Evolutionary conservation across 2,113 vertebrate species (phyloP), one percentile per base, ranked within the genome.

Genomic region (Seriola dumerili): DNA sequence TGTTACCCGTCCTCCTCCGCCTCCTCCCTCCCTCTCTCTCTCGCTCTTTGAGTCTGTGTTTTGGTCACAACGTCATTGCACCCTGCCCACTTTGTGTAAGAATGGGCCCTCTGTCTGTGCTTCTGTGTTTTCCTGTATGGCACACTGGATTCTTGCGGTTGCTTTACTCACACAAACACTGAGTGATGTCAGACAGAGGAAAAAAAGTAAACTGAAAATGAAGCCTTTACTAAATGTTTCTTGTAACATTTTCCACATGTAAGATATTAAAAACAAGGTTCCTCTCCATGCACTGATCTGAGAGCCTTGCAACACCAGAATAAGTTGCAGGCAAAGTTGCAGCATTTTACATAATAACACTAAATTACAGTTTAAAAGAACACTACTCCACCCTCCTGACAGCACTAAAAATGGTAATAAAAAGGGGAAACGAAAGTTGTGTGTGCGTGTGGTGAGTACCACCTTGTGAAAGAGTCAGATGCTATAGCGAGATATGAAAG

Each of bases 61-160:
- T 88, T 86, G 80, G 83, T 88, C 71, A 74, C 88, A 59, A 34
- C 91, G 89, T 93, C 91, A 92, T 76, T 80, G 80, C 78, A 84
- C 88, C 86, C 92, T 81, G 88, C 93, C 91, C 91, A 91, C 88
- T 90, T 88, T 89, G 86, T 89, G 69, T 88, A 93, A 95, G 92
- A 94, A 95, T 92, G 93, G 92, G 88, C 89, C 93, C 89, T 95
- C 93, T 95, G 94, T 95, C 81, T 93, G 61, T 14, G 78, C 83
- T 70, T 67, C 23, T 86, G 72, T 82, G 86, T 84, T 87, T 87
- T 90, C 87, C 86, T 87, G 86, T 80, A 76, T 73, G 80, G 78
- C 48, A 50, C 62, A 44, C 75, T 76, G 70, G 71, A 92, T 92
- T 92, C 90, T 89, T 94, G 92, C 55, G 92, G 92, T 84, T 76